Conservation (phyloP, 2,888 invertebrate genomes). For the Chaetoderma sp. region DNA sequence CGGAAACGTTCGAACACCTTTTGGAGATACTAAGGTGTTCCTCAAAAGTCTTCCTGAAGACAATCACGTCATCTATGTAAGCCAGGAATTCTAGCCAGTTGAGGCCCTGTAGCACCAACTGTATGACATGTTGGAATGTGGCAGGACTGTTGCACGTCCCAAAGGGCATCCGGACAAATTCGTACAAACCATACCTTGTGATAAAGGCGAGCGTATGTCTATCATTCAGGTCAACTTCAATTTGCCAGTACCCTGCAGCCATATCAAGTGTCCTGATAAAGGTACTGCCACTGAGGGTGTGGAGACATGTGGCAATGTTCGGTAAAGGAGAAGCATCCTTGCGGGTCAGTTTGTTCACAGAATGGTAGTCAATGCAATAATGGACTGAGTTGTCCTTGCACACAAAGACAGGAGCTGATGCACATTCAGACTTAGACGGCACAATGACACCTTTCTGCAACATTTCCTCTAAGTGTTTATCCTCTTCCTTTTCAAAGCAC, state of each 20-base stretch:
- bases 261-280: too few species aligned
- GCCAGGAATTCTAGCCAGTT: not conserved
- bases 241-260: too few species aligned
- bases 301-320: too few species aligned
- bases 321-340: too few species aligned
- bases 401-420: not conserved
- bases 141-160: not conserved
- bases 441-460: too few species aligned
- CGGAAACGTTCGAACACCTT: not conserved
- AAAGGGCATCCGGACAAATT: not conserved
- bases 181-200: not conserved
- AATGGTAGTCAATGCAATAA: too few species aligned
- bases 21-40: not conserved
- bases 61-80: conserved; percentile 9
- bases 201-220: too few species aligned
- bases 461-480: too few species aligned
- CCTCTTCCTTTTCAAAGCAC: too few species aligned
- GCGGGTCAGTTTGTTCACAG: too few species aligned
- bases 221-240: too few species aligned
- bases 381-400: not conserved
- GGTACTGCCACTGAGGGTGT: too few species aligned
- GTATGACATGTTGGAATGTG: not conserved
- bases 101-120: not conserved
- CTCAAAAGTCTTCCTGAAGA: not conserved
- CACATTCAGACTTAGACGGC: not conserved